phyloP scores from a whole-genome alignment of 1,140 invertebrate genomes.

The Eurosta solidaginis region DNA sequence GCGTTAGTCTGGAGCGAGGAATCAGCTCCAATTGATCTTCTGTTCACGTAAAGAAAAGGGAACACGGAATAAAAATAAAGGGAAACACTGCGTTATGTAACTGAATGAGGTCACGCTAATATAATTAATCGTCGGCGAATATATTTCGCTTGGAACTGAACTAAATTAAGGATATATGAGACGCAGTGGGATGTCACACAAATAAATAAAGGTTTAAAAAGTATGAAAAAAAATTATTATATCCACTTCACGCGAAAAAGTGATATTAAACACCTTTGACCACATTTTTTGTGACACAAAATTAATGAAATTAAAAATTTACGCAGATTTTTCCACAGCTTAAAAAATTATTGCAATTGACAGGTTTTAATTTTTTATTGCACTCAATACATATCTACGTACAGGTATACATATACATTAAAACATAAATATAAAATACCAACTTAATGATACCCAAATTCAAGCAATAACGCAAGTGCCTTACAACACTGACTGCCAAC shows the following conservation, averaged over 20 bases:
- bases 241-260: neutral
- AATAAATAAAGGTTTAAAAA: too few relatives aligned
- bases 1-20: too few relatives aligned
- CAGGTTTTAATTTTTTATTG: too few relatives aligned
- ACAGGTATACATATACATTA: neutral
- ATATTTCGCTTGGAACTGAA: too few relatives aligned
- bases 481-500: neutral
- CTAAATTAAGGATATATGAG: too few relatives aligned
- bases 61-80: too few relatives aligned
- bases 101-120: too few relatives aligned
- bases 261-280: neutral
- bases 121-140: too few relatives aligned
- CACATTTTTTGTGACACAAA: neutral
- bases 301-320: constrained; percentile 4
- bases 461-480: neutral
- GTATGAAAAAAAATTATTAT: neutral
- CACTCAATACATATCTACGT: neutral
- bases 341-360: neutral
- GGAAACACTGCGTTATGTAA: too few relatives aligned
- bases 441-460: neutral
- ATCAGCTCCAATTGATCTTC: too few relatives aligned
- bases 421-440: neutral
- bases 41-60: too few relatives aligned
- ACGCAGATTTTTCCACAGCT: neutral
- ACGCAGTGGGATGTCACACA: too few relatives aligned